Conservation (phyloP, 2,113 vertebrate genomes). For the Epinephelus moara region DNA sequence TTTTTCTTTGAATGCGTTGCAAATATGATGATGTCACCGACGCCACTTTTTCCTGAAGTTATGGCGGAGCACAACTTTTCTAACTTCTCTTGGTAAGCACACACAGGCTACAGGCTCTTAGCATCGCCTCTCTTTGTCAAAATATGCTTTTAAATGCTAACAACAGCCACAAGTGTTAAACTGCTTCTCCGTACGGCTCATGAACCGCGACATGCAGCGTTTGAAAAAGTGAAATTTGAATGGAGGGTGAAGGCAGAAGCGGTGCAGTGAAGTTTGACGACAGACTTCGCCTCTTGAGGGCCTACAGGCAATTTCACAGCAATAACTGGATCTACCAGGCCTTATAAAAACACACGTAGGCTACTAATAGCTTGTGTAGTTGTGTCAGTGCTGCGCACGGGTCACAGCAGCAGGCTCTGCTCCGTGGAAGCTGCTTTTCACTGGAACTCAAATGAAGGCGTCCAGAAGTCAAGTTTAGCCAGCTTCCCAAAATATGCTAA, state of each 20-base stretch:
- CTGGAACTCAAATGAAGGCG: neutral
- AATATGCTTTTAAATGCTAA: neutral
- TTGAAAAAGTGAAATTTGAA: conserved; percentile 36
- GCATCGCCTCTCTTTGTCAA: conserved; percentile 2
- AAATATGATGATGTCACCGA: conserved; percentile 86
- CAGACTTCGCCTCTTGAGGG: conserved; percentile 47
- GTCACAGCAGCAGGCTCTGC: neutral
- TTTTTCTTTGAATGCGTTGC: conserved; percentile 76
- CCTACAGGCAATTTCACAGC: conserved; percentile 53
- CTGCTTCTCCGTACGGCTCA: neutral
- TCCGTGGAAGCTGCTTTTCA: conserved; percentile 2
- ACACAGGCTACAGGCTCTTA: conserved; percentile 11
- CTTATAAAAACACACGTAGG: conserved; percentile 37
- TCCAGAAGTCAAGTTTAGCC: neutral
- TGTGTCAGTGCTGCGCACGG: neutral
- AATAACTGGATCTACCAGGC: conserved; percentile 46
- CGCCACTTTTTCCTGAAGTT: conserved; percentile 85
- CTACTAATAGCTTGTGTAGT: neutral
- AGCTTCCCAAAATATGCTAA: conserved; percentile 29
- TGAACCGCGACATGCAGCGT: neutral
- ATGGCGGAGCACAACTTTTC: conserved; percentile 85
- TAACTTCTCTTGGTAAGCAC: conserved; percentile 85
- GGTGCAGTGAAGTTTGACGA: conserved; percentile 44
- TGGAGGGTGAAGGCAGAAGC: conserved; percentile 23
- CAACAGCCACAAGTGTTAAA: neutral